Evolutionary conservation across 2,888 invertebrate genomes (phyloP).

Genomic region (Campopleginae sp.): DNA sequence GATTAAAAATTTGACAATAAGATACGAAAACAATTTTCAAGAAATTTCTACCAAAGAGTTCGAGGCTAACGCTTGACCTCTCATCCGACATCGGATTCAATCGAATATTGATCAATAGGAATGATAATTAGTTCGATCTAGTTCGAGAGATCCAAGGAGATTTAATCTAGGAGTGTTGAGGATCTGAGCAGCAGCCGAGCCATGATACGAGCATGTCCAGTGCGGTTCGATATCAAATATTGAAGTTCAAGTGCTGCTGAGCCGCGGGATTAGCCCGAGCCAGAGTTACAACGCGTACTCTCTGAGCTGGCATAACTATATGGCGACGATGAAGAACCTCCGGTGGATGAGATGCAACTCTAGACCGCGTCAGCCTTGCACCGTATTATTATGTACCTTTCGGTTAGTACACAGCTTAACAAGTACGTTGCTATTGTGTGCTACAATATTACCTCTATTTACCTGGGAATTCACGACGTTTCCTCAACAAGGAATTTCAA

Average conservation of each 20-base stretch:
- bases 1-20: conserved; percentile 43
- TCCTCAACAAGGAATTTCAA: neutral
- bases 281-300: conserved; percentile 48
- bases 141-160: neutral
- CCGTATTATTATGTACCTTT: conserved; percentile 1
- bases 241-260: conserved; percentile 75
- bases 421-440: neutral
- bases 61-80: neutral
- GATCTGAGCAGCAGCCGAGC: conserved; percentile 1
- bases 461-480: neutral
- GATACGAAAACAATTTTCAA: conserved; percentile 5
- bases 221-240: conserved; percentile 74
- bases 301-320: neutral
- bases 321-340: conserved; percentile 11
- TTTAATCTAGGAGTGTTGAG: neutral
- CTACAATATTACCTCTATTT: conserved; percentile 1
- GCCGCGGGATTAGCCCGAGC: conserved; percentile 29
- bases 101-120: neutral
- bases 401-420: neutral
- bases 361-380: neutral
- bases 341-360: conserved; percentile 38
- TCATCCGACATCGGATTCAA: neutral
- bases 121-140: neutral
- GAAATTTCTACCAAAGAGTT: neutral
- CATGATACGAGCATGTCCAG: conserved; percentile 38